Conservation (phyloP, 2,113 vertebrate species). For the Lanius collurio region DNA sequence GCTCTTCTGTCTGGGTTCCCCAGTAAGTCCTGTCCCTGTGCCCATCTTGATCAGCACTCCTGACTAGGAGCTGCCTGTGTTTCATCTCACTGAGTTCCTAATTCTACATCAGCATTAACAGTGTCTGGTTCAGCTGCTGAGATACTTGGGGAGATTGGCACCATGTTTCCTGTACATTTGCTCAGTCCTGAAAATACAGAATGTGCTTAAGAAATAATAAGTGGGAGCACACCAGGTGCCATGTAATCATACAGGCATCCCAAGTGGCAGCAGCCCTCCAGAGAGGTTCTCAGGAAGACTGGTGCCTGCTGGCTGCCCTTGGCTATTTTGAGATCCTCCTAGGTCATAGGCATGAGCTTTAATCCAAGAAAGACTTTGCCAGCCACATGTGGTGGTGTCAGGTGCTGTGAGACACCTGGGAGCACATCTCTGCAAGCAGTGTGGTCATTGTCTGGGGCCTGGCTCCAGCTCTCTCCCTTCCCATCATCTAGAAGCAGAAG, state of each 20-base stretch:
- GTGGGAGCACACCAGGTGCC: not conserved
- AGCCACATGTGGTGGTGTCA: not conserved
- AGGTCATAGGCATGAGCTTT: not conserved
- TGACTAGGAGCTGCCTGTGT: not conserved
- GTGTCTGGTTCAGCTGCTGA: not conserved
- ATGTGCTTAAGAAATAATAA: not conserved
- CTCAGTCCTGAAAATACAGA: not conserved
- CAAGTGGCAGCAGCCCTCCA: not conserved
- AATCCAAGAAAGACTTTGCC: not conserved
- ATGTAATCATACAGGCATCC: not conserved
- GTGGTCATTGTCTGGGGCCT: not conserved
- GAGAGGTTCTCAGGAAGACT: not conserved
- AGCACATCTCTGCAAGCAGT: not conserved
- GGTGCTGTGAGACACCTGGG: not conserved
- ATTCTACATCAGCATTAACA: not conserved
- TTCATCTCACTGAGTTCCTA: not conserved
- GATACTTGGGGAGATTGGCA: not conserved
- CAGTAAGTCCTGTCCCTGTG: not conserved
- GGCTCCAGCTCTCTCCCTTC: not conserved
- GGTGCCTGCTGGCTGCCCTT: not conserved
- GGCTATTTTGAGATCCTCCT: not conserved
- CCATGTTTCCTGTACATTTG: not conserved
- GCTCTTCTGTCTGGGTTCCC: not conserved
- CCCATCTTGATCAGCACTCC: slow-evolving; percentile 27
- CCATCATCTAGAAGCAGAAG: not conserved